Base-by-base conservation (phyloP, 2,888 invertebrate genomes). In the Drosophila mulleri region DNA sequence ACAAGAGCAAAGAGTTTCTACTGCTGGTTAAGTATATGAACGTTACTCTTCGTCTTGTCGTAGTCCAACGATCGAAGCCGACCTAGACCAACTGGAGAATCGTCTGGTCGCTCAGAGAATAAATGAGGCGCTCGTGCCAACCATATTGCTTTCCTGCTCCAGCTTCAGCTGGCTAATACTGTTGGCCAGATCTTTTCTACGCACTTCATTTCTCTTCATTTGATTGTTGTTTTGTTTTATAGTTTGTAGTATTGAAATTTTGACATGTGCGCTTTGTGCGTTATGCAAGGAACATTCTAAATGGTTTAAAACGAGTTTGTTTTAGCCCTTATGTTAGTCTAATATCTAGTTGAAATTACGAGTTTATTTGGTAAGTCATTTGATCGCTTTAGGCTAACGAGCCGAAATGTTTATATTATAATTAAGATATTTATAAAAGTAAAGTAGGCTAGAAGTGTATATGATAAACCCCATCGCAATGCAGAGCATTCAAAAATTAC, bases 1-100 rank as follows among this genome's bases (percentile, higher is more conserved):
- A 7, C 29, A 52, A 39, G 29, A 42, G 37, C 41, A 32, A 68
- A 75, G 65, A 81, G 68, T 63, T 52, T 53, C 59, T 23, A 54
- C 18, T 32, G 48, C 29, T 56, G 41, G 29, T 26, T 18, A 67
- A 56, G 47, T 61, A 57, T 56, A 66, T 60, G 47, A 64, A 73
- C 60, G 69, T 65, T 44, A 41, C 61, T 73, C 60, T 66, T 66
- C 32, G 45, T 41, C 47, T 48, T n/a, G 11, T 18, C 23, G 44
- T 50, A 42, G 23, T 18, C 20, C 29, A 32, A 1, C 44, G 32
- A 57, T 44, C 23, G 35, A 12, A 26, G 23, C 53, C 20, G 52
- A 26, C 14, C n/a, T 48, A 61, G 29, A 47, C 42, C 41, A 42
- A 53, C 68, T 41, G 61, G 42, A 18, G 48, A n/a, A 35, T 53